Evolutionary conservation across 2,888 invertebrate genomes (phyloP), one percentile per base, ranked within the genome.

Genomic region (Carpatolechia fugitivella): DNA sequence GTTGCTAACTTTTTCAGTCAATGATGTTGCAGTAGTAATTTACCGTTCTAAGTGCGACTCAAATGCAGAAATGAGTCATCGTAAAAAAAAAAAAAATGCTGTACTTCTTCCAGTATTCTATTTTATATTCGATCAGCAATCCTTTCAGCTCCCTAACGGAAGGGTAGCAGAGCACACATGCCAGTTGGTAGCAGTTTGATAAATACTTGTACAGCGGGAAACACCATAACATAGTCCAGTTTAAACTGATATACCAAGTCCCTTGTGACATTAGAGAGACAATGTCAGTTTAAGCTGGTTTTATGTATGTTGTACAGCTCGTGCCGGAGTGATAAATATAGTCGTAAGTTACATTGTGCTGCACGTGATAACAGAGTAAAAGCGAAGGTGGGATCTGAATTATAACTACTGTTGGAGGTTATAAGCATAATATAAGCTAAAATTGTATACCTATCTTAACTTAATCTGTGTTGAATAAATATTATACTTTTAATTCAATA

Each of bases 281-380:
- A 6, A 24, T 3, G 33, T 8, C n/a, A n/a, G 33, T 8, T 2
- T 33, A 33, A 6, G 10, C 11, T 33, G n/a, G 33, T 8, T 3
- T n/a, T 33, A 33, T 8, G 10, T 33, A n/a, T 6, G 33, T 33
- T 2, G n/a, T 33, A 33, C 10, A 33, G 33, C 33, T 33, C 33
- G 44, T 29, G 44, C 20, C 29, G 44, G 29, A 29, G 44, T 44
- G 44, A 44, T 44, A 44, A 44, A 44, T 44, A 29, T 24, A 7
- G 44, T 20, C 44, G 44, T 44, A 44, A 29, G 44, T 44, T 29
- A 44, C 24, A 29, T 20, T 20, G 8, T n/a, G 44, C 13, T n/a
- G 24, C 20, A 1, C 29, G 29, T 44, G 44, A 44, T 44, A 44
- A 29, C 44, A 11, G n/a, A 24, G 44, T 29, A 24, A 44, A 44